A percentile compares a stretch with the other conserved stretches of the same genome.
phyloP scores from a whole-genome alignment of 1,140 invertebrate genomes.

The Brachionus angularis region DNA sequence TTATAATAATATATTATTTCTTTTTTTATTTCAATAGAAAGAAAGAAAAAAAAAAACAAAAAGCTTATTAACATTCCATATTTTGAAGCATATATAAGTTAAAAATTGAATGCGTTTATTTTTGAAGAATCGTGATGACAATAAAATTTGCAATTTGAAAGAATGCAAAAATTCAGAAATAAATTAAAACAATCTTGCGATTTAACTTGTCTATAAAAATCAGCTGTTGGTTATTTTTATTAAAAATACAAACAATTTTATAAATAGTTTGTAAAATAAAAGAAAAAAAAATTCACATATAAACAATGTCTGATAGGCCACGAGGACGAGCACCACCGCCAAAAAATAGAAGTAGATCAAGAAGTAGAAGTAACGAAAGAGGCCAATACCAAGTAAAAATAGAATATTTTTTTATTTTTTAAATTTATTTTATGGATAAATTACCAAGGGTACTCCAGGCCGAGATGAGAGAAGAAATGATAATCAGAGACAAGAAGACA shows the following conservation, averaged over 20 bases:
- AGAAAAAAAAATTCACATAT: background rate
- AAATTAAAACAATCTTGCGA: background rate
- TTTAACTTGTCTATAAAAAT: too few species aligned
- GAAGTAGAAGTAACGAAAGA: slow-evolving; percentile 7
- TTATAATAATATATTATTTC: too few species aligned
- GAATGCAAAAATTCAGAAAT: background rate
- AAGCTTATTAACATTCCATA: background rate
- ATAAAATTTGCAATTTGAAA: background rate
- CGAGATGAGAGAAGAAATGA: slow-evolving; percentile 17
- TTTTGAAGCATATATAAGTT: background rate
- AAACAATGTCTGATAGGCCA: slow-evolving; percentile 6
- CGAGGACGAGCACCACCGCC: too few species aligned
- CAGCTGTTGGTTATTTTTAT: background rate
- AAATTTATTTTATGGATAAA: background rate
- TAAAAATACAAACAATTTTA: background rate
- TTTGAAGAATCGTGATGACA: background rate
- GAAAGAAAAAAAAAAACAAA: too few species aligned
- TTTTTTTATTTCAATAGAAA: too few species aligned
- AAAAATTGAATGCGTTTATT: background rate
- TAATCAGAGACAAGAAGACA: background rate
- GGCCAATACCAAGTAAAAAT: background rate
- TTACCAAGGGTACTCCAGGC: too few species aligned
- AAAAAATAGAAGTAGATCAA: too few species aligned
- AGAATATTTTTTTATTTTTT: background rate
- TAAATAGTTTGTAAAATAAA: background rate